phyloP scores from a whole-genome alignment of 35 echinoderm and acorn worm genomes.

The Chiridota heheva region DNA sequence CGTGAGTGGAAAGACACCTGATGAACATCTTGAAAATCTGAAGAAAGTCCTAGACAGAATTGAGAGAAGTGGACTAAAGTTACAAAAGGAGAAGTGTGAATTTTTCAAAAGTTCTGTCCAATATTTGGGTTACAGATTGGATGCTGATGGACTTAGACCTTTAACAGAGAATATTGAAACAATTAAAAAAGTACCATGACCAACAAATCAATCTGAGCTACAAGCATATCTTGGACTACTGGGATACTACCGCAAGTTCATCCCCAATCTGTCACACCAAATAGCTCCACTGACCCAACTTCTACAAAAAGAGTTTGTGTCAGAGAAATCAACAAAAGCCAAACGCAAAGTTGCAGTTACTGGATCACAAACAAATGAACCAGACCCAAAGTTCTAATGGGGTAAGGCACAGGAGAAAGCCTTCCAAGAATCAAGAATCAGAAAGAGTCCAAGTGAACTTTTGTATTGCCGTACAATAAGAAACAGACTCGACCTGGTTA shows the following conservation, averaged over 20 bases:
- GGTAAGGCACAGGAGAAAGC: constrained; percentile 18
- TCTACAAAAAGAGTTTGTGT: constrained; percentile 49
- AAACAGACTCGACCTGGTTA: constrained; percentile 37
- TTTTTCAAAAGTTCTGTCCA: constrained; percentile 47
- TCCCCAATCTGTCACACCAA: constrained; percentile 52
- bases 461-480: constrained; percentile 28
- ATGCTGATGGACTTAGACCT: constrained; percentile 40
- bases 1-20: constrained; percentile 21
- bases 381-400: constrained; percentile 25
- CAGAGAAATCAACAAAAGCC: constrained; percentile 11
- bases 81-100: constrained; percentile 60
- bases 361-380: neutral
- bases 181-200: constrained; percentile 21
- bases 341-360: neutral
- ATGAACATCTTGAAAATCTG: constrained; percentile 49
- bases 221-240: constrained; percentile 56
- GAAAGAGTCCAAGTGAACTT: constrained; percentile 49
- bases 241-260: constrained; percentile 64
- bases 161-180: constrained; percentile 8
- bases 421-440: constrained; percentile 45
- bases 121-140: constrained; percentile 50
- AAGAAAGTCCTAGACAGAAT: constrained; percentile 50
- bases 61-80: constrained; percentile 24
- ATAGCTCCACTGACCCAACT: constrained; percentile 37
- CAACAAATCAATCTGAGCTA: constrained; percentile 45